These are phyloP conservation scores for Agriopis aurantiaria DNA, from an alignment of 2,888 invertebrate species.

Conservation along the genomic window DNA sequence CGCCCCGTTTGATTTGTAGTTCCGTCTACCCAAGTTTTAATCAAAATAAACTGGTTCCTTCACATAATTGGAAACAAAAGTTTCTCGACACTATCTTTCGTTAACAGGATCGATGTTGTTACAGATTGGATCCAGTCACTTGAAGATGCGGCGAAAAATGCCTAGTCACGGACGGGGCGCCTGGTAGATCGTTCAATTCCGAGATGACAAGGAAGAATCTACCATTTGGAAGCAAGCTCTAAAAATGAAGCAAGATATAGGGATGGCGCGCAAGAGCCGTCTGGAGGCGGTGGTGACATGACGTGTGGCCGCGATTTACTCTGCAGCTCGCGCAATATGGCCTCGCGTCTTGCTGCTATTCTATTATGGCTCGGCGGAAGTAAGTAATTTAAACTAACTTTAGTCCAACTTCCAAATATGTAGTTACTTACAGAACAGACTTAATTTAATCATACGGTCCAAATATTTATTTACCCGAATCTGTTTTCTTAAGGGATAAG, in stretches of 20 bases:
- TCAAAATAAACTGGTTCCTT: constrained; percentile 48
- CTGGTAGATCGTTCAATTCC: constrained; percentile 56
- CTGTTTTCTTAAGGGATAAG: constrained; percentile 44
- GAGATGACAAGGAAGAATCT: constrained; percentile 58
- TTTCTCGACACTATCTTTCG: constrained; percentile 34
- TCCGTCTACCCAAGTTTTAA: constrained; percentile 52
- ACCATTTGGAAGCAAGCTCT: constrained; percentile 59
- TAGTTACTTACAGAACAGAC: constrained; percentile 13
- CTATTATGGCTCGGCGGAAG: constrained; percentile 81
- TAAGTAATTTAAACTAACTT: constrained; percentile 55
- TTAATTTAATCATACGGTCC: constrained; percentile 19
- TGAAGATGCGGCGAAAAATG: constrained; percentile 55
- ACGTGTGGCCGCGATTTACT: constrained; percentile 60
- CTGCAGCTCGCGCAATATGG: constrained; percentile 65
- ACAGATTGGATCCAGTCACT: constrained; percentile 62
- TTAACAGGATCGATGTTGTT: constrained; percentile 59
- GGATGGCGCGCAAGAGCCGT: constrained; percentile 60
- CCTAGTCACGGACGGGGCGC: constrained; percentile 47
- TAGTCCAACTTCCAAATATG: background rate
- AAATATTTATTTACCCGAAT: constrained; percentile 39
- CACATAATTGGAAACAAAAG: constrained; percentile 47
- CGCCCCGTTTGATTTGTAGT: constrained; percentile 57
- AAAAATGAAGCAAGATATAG: constrained; percentile 70
- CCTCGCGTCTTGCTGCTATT: constrained; percentile 73
- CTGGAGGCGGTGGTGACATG: constrained; percentile 70